These are phyloP conservation scores for Fragum whitleyi DNA, from an alignment of 2,888 invertebrate genomes.

Conservation along the genomic window DNA sequence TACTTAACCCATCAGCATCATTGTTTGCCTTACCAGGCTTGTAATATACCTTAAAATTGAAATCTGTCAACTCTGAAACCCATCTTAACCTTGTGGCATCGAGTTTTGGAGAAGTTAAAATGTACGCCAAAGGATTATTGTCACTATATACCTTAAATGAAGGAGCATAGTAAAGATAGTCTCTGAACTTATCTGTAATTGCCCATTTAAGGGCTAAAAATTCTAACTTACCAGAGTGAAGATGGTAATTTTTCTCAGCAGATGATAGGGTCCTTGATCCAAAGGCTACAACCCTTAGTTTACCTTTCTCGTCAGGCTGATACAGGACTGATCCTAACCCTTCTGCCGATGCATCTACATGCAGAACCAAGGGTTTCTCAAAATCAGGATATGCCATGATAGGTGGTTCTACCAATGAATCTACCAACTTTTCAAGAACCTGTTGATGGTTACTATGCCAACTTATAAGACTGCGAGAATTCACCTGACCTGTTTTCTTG, in stretches of 20 bases:
- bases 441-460: constrained; percentile 28
- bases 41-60: constrained; percentile 55
- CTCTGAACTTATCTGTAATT: constrained; percentile 56
- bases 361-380: too few relatives aligned
- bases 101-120: constrained; percentile 42
- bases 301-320: too few relatives aligned
- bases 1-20: constrained; percentile 49
- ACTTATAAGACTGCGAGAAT: too few relatives aligned
- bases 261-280: constrained; percentile 63
- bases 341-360: too few relatives aligned
- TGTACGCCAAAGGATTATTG: constrained; percentile 55
- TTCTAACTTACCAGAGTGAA: constrained; percentile 61
- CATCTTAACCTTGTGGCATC: constrained; percentile 41
- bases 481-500: constrained; percentile 25
- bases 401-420: constrained; percentile 40
- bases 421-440: constrained; percentile 13
- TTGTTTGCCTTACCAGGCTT: constrained; percentile 44
- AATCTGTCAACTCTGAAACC: constrained; percentile 60
- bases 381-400: too few relatives aligned
- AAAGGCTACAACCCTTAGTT: constrained; percentile 57
- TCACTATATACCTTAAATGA: constrained; percentile 50
- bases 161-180: constrained; percentile 61
- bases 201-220: constrained; percentile 61
- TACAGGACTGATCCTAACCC: too few relatives aligned
- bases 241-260: constrained; percentile 68